A percentile compares a stretch with the other conserved stretches of the same genome.
phyloP scores from a whole-genome alignment of 1,140 invertebrate species.

The Steinernema khuongi region DNA sequence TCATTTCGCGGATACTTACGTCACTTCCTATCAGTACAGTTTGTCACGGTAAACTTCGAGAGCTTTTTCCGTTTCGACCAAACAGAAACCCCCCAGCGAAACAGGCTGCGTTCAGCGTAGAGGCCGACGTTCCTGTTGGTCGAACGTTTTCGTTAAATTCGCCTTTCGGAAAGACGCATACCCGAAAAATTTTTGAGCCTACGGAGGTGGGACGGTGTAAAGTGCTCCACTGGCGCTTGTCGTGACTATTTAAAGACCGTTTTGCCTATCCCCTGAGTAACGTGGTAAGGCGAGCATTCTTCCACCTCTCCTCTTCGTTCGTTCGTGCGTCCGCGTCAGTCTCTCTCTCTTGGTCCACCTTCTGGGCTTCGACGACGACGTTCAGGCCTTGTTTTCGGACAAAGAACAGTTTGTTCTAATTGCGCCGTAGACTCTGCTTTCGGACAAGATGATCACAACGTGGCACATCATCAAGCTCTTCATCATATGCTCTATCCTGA shows the following conservation, averaged over 20 bases:
- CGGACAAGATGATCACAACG: neutral
- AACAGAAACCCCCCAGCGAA: too few relatives aligned
- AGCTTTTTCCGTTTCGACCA: too few relatives aligned
- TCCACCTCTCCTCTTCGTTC: neutral
- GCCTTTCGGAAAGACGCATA: neutral
- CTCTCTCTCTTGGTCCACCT: neutral
- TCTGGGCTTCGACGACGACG: too few relatives aligned
- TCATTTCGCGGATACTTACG: neutral
- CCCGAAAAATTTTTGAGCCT: neutral
- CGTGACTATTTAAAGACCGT: constrained; percentile 11
- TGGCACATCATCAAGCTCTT: constrained; percentile 30
- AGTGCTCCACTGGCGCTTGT: neutral
- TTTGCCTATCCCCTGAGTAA: neutral
- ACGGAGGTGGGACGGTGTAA: neutral
- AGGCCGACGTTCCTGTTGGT: too few relatives aligned
- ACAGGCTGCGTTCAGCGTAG: too few relatives aligned
- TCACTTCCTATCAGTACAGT: too few relatives aligned
- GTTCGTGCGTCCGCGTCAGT: neutral
- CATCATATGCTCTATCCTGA: constrained; percentile 37
- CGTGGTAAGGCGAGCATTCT: neutral
- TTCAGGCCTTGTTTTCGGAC: neutral
- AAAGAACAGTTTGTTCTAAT: neutral
- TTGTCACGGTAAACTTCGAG: too few relatives aligned
- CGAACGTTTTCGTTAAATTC: neutral
- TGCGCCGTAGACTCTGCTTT: neutral